These are phyloP conservation scores for Bolinopsis microptera DNA, from an alignment of 37 sponge, comb jelly and placozoan species.

Conservation along the genomic window DNA sequence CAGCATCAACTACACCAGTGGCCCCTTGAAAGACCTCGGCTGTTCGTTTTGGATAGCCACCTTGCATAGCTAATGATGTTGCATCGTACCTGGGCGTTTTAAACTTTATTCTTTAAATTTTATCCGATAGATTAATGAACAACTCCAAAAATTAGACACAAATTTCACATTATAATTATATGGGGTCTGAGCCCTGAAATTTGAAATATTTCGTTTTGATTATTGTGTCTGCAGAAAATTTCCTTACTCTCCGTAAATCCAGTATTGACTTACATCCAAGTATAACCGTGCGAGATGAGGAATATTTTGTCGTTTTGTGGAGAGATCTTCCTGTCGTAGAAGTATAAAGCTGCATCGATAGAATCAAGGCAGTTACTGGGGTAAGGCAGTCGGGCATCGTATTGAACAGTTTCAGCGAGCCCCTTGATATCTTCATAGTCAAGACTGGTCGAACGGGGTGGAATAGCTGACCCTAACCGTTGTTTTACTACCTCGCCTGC, in stretches of 20 bases:
- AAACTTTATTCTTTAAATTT: too few relatives aligned
- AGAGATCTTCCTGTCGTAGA: neutral
- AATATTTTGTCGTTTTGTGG: neutral
- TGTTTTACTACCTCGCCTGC: neutral
- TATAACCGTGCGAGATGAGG: neutral
- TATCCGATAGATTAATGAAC: too few relatives aligned
- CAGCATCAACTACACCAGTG: neutral
- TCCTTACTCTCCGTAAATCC: too few relatives aligned
- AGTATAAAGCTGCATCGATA: neutral
- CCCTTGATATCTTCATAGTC: neutral
- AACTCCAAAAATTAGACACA: too few relatives aligned
- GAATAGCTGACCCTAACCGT: neutral
- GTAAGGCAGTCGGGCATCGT: neutral
- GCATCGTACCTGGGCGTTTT: neutral
- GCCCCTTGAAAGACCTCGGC: neutral
- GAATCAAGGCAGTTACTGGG: neutral
- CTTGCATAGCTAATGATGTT: neutral
- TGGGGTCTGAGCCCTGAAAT: too few relatives aligned
- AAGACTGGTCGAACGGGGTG: neutral
- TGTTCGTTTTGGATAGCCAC: neutral
- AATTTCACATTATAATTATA: too few relatives aligned
- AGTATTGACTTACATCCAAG: neutral
- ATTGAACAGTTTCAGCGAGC: neutral
- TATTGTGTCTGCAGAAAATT: too few relatives aligned
- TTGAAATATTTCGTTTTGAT: too few relatives aligned